Conservation (phyloP, 2,797 vertebrate species). For the Artibeus lituratus region DNA sequence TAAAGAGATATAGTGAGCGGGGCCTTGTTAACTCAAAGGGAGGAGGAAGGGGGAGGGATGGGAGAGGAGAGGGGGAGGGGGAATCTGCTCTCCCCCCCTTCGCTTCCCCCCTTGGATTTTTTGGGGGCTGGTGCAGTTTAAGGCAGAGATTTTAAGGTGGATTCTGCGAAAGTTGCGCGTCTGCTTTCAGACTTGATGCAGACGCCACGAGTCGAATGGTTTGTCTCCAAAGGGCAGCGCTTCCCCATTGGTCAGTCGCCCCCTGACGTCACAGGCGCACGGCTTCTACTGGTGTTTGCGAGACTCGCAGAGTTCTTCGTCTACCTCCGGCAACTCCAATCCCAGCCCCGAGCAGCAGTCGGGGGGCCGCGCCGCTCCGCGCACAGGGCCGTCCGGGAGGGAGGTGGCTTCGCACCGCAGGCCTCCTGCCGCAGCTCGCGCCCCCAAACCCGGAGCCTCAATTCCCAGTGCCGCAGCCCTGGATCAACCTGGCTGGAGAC, state of each 20-base stretch:
- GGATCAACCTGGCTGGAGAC: neutral
- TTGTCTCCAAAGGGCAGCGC: constrained; percentile 98
- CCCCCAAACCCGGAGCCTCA: neutral
- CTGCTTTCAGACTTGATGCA: constrained; percentile 95
- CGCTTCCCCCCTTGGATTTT: constrained; percentile 84
- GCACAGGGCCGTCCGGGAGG: neutral
- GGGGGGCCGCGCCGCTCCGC: neutral
- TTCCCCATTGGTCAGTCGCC: constrained; percentile 95
- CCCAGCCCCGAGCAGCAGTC: constrained; percentile 25
- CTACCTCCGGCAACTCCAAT: constrained; percentile 67
- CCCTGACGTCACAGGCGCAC: constrained; percentile 92
- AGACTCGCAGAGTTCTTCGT: constrained; percentile 54
- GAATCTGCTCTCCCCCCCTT: constrained; percentile 77
- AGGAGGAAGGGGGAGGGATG: constrained; percentile 83
- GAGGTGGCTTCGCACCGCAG: constrained; percentile 25
- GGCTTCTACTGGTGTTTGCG: constrained; percentile 69
- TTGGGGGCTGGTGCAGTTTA: constrained; percentile 89
- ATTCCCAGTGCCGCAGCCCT: neutral
- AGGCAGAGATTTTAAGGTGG: constrained; percentile 95
- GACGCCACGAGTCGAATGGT: constrained; percentile 97
- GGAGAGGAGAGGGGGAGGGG: constrained; percentile 76
- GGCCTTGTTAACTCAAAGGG: constrained; percentile 80
- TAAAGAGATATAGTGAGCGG: constrained; percentile 82
- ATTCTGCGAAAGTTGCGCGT: constrained; percentile 96
- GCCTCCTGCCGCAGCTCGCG: neutral